Percentiles rank a stretch among this genome's conserved stretches.
Conservation (phyloP, 37 sponge, comb jelly and placozoan genomes). For the Halichondria panicea region DNA sequence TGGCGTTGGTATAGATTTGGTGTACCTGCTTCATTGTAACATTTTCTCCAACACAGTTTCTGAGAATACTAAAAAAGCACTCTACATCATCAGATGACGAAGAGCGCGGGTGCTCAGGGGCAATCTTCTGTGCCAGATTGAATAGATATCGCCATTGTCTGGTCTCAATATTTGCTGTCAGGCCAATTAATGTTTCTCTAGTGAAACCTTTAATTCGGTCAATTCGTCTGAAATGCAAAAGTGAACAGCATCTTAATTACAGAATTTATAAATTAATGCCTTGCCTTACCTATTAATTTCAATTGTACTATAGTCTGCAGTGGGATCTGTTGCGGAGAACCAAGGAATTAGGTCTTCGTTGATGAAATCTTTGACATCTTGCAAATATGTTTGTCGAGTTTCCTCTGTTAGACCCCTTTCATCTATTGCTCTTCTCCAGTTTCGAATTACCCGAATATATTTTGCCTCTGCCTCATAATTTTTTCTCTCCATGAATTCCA, state of each 20-base stretch:
- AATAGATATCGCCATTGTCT: not conserved
- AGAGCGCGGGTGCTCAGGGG: conserved; percentile 34
- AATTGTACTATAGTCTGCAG: conserved; percentile 15
- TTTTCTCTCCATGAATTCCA: conserved; percentile 2
- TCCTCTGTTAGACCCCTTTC: conserved; percentile 24
- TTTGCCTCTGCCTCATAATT: conserved; percentile 13
- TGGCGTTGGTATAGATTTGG: too few relatives aligned
- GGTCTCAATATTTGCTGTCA: conserved; percentile 24
- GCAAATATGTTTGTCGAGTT: not conserved
- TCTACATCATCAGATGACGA: conserved; percentile 45
- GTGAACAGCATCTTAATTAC: too few relatives aligned
- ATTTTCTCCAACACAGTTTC: conserved; percentile 22
- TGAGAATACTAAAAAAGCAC: conserved; percentile 32
- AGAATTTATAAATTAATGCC: too few relatives aligned
- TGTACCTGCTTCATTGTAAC: conserved; percentile 27
- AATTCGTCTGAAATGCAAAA: not conserved
- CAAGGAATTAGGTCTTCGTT: conserved; percentile 36
- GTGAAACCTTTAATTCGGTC: conserved; percentile 13
- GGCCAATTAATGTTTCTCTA: conserved; percentile 27
- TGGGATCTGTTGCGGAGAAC: not conserved
- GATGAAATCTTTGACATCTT: conserved; percentile 2
- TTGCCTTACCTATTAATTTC: conserved; percentile 19
- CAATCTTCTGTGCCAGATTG: not conserved
- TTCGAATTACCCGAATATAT: conserved; percentile 9
- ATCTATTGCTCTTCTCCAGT: conserved; percentile 51